Base-by-base conservation (phyloP, 1,140 invertebrate genomes). In the Zaprionus capensis region DNA sequence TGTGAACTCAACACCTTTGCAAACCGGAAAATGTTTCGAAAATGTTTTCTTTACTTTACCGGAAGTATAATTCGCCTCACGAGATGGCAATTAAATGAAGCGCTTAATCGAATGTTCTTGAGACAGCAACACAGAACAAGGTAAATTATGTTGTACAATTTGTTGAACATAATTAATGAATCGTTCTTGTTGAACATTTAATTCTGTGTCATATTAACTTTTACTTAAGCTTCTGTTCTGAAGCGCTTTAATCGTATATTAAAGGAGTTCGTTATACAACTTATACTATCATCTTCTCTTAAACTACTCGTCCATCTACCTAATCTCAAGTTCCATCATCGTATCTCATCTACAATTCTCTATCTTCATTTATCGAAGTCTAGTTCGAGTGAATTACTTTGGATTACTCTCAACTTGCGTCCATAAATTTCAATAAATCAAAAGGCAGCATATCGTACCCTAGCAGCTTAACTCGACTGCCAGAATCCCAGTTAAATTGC, bases 1-100 rank as follows among this genome's bases (percentile, higher is more conserved):
- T 34, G 49, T 17, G 44, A 71, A 51, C n/a, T 49, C 26, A 66
- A 66, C 22, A 15, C 31, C 20, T 51, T 51, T n/a, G 9, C 34
- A 20, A 28, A 5, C 12, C 28, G 31, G 15, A 59, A 38, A 61
- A 36, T 61, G 22, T 61, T 51, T 51, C 49, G 11, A 59, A 28
- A 61, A 36, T 53, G 22, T 61, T 51, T 51, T 59, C 67, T 38
- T 56, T 28, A 69, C 67, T 58, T 34, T n/a, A 53, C 14, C 7
- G 66, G n/a, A 46, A 46, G n/a, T 46, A 61, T 26, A 49, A 51
- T 22, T 63, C 51, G 7, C 38, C 26, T 49, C 31, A 14, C 28
- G 38, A 51, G 20, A 5, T 24, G 46, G 11, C 22, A 22, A 24
- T 51, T 51, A 22, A 51, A 24, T 24, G 4, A 20, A 5, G 4